phyloP scores from a whole-genome alignment of 2,113 vertebrate species.

The Caloenas nicobarica region DNA sequence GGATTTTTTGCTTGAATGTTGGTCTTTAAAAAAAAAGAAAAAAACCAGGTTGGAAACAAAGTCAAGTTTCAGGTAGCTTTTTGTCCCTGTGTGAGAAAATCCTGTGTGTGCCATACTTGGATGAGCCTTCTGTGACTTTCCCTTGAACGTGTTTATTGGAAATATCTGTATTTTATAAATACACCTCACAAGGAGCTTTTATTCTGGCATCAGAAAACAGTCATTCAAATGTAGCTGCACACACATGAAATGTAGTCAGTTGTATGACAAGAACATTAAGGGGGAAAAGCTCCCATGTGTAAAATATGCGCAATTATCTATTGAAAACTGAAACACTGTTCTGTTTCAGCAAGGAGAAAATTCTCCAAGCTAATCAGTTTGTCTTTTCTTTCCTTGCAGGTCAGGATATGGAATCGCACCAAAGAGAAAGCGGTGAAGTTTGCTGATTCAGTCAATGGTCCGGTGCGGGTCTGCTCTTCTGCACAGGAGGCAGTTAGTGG shows the following conservation, averaged over 20 bases:
- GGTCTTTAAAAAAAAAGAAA: neutral
- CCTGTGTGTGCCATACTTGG: neutral
- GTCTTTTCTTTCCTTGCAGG: constrained; percentile 64
- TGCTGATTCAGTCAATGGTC: constrained; percentile 62
- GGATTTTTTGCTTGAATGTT: neutral
- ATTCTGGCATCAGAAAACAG: neutral
- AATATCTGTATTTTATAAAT: neutral
- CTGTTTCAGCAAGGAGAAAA: neutral
- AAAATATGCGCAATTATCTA: accelerated
- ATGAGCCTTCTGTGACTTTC: neutral
- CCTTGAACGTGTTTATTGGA: neutral
- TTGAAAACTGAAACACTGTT: neutral
- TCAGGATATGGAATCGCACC: constrained; percentile 88
- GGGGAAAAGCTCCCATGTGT: accelerated
- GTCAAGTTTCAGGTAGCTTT: neutral
- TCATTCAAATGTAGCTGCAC: neutral
- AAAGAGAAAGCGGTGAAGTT: constrained; percentile 77
- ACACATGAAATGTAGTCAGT: neutral
- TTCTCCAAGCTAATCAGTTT: neutral
- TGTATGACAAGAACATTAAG: neutral
- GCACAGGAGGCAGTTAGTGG: constrained; percentile 85
- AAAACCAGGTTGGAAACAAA: neutral
- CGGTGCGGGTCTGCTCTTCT: constrained; percentile 78
- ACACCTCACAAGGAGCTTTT: neutral
- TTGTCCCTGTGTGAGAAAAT: neutral